Evolutionary conservation across 2,113 vertebrate species (phyloP).

Genomic region (Lepisosteus oculatus): DNA sequence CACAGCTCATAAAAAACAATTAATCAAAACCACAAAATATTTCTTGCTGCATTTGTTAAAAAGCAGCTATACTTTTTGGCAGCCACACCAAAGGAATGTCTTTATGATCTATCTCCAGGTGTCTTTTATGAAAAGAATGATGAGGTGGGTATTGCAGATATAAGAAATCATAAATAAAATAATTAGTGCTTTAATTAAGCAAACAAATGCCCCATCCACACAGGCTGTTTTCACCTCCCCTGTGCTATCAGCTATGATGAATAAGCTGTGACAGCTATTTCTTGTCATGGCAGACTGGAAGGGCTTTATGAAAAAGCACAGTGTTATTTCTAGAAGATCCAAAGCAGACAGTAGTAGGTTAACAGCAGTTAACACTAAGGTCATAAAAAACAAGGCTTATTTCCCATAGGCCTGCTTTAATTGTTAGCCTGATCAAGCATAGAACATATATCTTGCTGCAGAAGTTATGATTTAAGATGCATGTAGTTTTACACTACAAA

Average conservation of each 20-base stretch:
- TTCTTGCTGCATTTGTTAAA: background rate
- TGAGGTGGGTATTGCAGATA: background rate
- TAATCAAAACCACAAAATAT: background rate
- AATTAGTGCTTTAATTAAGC: constrained; percentile 12
- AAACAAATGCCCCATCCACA: background rate
- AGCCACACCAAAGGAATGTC: constrained; percentile 5
- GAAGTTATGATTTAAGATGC: too few species aligned
- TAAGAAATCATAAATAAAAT: constrained; percentile 7
- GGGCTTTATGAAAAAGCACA: background rate
- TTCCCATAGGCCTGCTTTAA: too few species aligned
- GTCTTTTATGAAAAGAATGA: background rate
- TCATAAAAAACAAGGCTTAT: background rate
- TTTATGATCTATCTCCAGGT: background rate
- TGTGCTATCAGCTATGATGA: background rate
- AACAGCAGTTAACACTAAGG: background rate
- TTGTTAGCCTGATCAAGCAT: background rate
- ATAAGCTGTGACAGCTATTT: background rate
- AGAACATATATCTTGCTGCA: too few species aligned
- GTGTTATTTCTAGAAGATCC: constrained; percentile 1
- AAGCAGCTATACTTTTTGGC: background rate
- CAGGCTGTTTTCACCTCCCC: background rate
- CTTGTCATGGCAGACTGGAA: background rate
- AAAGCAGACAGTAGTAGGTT: background rate
- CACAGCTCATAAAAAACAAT: background rate
- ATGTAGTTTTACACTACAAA: background rate